Conservation (phyloP, 2,888 invertebrate genomes). For the Cheilosia soror region DNA sequence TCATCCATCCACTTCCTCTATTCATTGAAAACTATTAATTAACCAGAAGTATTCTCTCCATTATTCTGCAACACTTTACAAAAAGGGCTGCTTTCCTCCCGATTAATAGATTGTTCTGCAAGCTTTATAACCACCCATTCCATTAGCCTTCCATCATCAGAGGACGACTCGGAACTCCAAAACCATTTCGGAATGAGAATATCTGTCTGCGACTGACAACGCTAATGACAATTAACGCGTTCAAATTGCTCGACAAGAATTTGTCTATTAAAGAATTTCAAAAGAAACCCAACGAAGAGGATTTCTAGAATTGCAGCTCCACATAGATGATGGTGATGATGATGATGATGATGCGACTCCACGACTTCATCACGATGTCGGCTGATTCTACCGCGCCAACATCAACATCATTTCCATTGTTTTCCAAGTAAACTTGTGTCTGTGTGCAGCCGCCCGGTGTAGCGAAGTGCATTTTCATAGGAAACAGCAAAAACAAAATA, state of each 20-base stretch:
- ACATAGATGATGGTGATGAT: conserved; percentile 4
- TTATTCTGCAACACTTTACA: background rate
- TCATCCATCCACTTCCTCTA: background rate
- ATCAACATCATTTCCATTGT: conserved; percentile 59
- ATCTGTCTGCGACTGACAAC: conserved; percentile 67
- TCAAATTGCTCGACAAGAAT: conserved; percentile 71
- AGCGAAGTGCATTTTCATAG: conserved; percentile 58
- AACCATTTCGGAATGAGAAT: conserved; percentile 27
- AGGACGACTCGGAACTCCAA: background rate
- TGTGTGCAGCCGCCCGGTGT: background rate
- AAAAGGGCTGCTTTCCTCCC: too few species aligned
- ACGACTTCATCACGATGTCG: conserved; percentile 32
- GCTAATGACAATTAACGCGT: conserved; percentile 72
- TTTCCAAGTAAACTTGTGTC: conserved; percentile 49
- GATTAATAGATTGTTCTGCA: background rate
- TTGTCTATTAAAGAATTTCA: conserved; percentile 73
- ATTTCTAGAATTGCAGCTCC: conserved; percentile 60
- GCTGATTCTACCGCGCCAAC: conserved; percentile 15
- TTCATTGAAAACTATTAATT: conserved; percentile 6
- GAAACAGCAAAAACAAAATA: conserved; percentile 35
- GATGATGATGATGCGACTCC: conserved; percentile 31
- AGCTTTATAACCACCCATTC: conserved; percentile 18
- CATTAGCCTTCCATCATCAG: conserved; percentile 1
- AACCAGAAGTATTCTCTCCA: background rate
- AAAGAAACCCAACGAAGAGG: conserved; percentile 54